A percentile compares a stretch with the other conserved stretches of the same genome.
Evolutionary conservation across 2,797 vertebrate genomes (phyloP).

Genomic region (Sebastes diaconus): DNA sequence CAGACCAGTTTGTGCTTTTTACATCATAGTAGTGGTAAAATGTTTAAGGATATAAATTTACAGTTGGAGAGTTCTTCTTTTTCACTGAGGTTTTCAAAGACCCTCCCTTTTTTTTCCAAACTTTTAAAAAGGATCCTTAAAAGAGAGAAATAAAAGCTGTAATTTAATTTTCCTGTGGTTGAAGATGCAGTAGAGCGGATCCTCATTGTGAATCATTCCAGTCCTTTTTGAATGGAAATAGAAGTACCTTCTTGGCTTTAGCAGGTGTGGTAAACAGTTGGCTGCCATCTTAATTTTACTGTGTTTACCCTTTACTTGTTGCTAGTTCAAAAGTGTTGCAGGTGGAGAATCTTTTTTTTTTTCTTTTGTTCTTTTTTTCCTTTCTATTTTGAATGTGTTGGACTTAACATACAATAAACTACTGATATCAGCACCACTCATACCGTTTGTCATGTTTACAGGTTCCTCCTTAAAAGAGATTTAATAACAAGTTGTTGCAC

Average conservation of each 20-base stretch:
- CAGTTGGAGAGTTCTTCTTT: constrained; percentile 68
- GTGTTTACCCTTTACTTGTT: constrained; percentile 84
- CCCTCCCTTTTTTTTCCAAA: constrained; percentile 25
- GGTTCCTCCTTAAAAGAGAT: not conserved
- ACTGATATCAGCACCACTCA: constrained; percentile 95
- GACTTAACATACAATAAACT: constrained; percentile 98
- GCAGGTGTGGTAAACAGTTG: constrained; percentile 86
- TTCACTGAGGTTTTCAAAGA: constrained; percentile 33
- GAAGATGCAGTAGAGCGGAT: constrained; percentile 78
- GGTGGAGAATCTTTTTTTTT: constrained; percentile 83
- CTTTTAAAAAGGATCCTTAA: constrained; percentile 72
- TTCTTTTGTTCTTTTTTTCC: constrained; percentile 56
- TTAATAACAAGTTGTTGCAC: not conserved
- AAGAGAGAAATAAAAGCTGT: constrained; percentile 70
- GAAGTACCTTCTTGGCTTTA: constrained; percentile 84
- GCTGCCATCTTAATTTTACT: constrained; percentile 88
- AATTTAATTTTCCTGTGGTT: constrained; percentile 77
- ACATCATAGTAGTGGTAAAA: constrained; percentile 74
- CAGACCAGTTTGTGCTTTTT: constrained; percentile 77
- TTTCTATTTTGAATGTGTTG: constrained; percentile 97
- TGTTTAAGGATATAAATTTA: constrained; percentile 70
- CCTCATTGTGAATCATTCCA: constrained; percentile 80
- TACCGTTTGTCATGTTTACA: constrained; percentile 80
- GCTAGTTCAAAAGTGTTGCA: constrained; percentile 88
- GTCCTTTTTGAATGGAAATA: constrained; percentile 80